Evolutionary conservation across 2,797 vertebrate genomes (phyloP), one percentile per base, ranked within the genome.

Genomic region (Astyanax mexicanus): DNA sequence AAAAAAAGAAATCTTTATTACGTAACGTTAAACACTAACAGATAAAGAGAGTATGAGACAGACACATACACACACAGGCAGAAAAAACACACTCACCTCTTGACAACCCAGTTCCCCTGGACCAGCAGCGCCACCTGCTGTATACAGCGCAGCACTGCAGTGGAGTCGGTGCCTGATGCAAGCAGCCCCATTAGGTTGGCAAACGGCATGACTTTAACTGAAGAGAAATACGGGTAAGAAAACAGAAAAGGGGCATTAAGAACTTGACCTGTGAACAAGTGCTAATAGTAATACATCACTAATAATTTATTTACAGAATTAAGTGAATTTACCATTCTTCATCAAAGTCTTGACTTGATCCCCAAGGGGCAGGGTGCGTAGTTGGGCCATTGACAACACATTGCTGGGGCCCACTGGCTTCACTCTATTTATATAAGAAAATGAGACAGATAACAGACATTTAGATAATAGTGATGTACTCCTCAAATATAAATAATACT

Each of bases 71-170:
- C n/a, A n/a, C n/a, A n/a, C n/a, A n/a, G n/a, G 2, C 29, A 32
- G 29, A 5, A 29, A 32, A 29, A 32, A 32, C 29, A 32, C 2
- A 32, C 88, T 79, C 88, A 98, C 98, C 98, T 99, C 86, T 99
- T 99, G 6, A 99, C 96, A 6, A 99, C 98, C 98, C 98, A 99
- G 93, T 98, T 99, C 37, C 98, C 98, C 88, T 99, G 98, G 69
- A 99, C 96, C 78, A 99, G 89, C 91, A 99, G 95, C 11, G 98
- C 96, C 96, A 99, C 98, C 93, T 99, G 98, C 88, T 99, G 98
- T 88, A 99, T 96, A 84, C 98, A 98, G 69, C 98, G 95, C 82
- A 99, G 88, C 77, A 95, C 97, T 13, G 97, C 84, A 0, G 95
- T 96, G 0, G 96, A 93, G 87, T 99, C 98, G 0, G 93, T 93